Evolutionary conservation across 2,113 vertebrate genomes (phyloP).

Genomic region (Apodemus sylvaticus): DNA sequence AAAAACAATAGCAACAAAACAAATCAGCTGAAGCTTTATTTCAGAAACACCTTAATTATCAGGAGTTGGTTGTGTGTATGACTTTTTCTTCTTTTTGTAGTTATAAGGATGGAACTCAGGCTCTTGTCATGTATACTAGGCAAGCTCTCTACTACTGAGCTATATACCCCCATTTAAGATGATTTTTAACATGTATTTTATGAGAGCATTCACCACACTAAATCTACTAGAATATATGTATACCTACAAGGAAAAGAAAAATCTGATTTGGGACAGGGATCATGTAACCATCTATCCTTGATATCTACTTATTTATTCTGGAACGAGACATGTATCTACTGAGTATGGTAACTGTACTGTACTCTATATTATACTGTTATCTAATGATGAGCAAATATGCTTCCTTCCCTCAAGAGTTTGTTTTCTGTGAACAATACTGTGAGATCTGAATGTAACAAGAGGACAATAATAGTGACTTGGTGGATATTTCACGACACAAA

Average conservation of each 20-base stretch:
- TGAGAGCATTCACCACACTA: neutral
- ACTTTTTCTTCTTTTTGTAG: neutral
- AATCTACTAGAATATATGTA: neutral
- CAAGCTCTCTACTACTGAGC: neutral
- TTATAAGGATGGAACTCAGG: neutral
- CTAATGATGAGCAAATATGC: neutral
- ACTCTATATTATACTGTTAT: neutral
- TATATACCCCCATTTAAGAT: neutral
- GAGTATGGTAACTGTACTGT: neutral
- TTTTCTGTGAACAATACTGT: neutral
- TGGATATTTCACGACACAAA: neutral
- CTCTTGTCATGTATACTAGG: neutral
- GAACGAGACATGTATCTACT: neutral
- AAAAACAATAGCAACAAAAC: neutral
- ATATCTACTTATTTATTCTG: neutral
- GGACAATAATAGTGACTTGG: neutral
- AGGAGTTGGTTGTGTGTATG: neutral
- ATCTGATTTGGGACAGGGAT: neutral
- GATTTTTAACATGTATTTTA: neutral
- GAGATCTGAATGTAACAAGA: neutral
- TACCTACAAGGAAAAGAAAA: neutral
- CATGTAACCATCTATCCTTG: neutral
- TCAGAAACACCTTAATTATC: constrained; percentile 24
- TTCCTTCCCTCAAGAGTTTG: neutral
- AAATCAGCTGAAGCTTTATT: neutral